Base-by-base conservation (phyloP, 2,113 vertebrate genomes). In the Entomyzon cyanotis region DNA sequence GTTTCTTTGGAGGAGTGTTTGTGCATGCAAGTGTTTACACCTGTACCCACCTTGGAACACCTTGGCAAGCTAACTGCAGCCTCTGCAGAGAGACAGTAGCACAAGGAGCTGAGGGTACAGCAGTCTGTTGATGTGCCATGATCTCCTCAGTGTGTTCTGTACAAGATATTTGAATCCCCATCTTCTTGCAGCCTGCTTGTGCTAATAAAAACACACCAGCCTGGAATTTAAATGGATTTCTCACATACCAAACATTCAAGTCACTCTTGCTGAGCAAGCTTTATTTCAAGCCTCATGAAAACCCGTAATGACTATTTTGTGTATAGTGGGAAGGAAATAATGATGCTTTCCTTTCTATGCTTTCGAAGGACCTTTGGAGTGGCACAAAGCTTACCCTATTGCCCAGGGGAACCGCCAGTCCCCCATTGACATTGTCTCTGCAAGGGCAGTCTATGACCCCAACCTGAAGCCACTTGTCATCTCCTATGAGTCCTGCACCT, bases 361-460 rank as follows among this genome's bases (percentile, higher is more conserved):
- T 69, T 67, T 68, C 71, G 70, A 84, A 99, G 99, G 99, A 84
- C 99, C 99, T 44, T 98, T 98, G 1, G 97, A 98, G 44, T 99
- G 99, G 99, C 97, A 99, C 97, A 98, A 98, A 86, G 97, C 98
- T 65, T 99, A 97, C 84, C 99, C 99, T 6, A 97, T 99, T 49
- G 99, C 99, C 49, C 84, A 98, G 90, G 99, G 99, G 44, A 96
- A 92, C 63, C 98, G 98, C 5, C 99, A 99, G 81, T 99, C 99
- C 67, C 99, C 99, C 49, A 99, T 99, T 55, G 98, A 99, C 94
- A 99, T 99, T 7, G 77, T 98, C n/a, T 98, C 99, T 31, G 96
- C 96, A 1, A 95, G 98, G 86, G 98, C 98, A 22, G 97, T 98
- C 33, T 98, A 98, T 65, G 99, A 99, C 8, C 95, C 98, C 71